These are phyloP conservation scores for Burhinus oedicnemus DNA, from an alignment of 2,113 vertebrate genomes.

Conservation along the genomic window DNA sequence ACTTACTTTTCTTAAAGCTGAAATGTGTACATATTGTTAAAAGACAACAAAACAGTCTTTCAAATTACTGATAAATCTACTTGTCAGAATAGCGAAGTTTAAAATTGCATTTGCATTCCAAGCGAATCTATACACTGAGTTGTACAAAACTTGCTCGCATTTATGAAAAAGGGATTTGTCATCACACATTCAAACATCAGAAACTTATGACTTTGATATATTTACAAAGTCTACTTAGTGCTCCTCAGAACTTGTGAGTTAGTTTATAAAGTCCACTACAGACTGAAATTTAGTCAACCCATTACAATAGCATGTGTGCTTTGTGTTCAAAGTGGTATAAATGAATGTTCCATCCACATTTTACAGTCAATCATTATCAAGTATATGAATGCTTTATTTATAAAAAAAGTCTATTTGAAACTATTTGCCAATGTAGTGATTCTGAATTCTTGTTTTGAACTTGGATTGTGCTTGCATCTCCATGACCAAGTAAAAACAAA, in stretches of 20 bases:
- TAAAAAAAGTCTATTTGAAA: not conserved
- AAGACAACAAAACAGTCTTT: not conserved
- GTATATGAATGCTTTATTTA: not conserved
- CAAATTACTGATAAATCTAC: not conserved
- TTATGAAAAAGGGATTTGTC: not conserved
- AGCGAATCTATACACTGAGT: not conserved
- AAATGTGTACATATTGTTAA: not conserved
- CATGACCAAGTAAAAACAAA: constrained; percentile 19
- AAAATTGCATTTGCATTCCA: not conserved
- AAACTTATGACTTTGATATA: not conserved
- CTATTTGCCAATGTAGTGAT: not conserved
- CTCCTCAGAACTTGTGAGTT: not conserved
- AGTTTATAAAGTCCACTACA: not conserved
- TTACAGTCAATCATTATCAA: not conserved
- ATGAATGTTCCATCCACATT: not conserved
- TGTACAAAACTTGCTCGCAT: not conserved
- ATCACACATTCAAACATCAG: not conserved
- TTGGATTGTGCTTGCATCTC: not conserved
- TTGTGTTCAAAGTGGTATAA: not conserved
- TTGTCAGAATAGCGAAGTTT: not conserved
- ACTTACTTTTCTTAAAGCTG: not conserved
- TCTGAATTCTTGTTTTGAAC: not conserved
- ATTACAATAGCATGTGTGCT: not conserved
- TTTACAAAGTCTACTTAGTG: not conserved
- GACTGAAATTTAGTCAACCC: not conserved